Conservation (phyloP, 2,113 vertebrate genomes). For the Cryptotis parvus region DNA sequence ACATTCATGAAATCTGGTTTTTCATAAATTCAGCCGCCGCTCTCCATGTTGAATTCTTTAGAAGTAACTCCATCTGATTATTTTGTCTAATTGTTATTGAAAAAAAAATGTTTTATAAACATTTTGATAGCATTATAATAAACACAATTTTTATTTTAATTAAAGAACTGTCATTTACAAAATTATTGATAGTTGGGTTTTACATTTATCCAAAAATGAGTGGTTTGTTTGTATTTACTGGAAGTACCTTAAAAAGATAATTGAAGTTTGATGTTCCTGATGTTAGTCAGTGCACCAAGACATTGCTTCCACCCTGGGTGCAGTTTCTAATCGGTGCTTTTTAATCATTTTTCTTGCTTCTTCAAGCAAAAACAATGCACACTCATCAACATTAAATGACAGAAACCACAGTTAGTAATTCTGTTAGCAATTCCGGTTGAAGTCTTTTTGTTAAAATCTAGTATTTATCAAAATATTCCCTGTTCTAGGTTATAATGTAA, state of each 20-base stretch:
- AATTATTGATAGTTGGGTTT: too few species aligned
- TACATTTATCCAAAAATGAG: not conserved
- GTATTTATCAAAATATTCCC: constrained; percentile 64
- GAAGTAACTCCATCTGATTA: not conserved
- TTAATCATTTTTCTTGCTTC: constrained; percentile 67
- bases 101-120: constrained; percentile 37
- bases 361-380: constrained; percentile 58
- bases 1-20: not conserved
- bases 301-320: not conserved
- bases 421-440: constrained; percentile 62
- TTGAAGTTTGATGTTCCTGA: not conserved
- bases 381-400: constrained; percentile 39
- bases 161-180: not conserved
- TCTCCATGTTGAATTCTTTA: constrained; percentile 1
- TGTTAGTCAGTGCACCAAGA: not conserved
- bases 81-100: not conserved
- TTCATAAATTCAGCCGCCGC: not conserved
- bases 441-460: constrained; percentile 64
- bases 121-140: not conserved
- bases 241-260: not conserved
- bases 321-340: constrained; percentile 35
- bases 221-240: constrained; percentile 33
- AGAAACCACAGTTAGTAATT: constrained; percentile 71
- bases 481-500: constrained; percentile 66
- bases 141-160: not conserved